Conservation (phyloP, 92 coral and sea anemone genomes). For the Porites cylindrica region DNA sequence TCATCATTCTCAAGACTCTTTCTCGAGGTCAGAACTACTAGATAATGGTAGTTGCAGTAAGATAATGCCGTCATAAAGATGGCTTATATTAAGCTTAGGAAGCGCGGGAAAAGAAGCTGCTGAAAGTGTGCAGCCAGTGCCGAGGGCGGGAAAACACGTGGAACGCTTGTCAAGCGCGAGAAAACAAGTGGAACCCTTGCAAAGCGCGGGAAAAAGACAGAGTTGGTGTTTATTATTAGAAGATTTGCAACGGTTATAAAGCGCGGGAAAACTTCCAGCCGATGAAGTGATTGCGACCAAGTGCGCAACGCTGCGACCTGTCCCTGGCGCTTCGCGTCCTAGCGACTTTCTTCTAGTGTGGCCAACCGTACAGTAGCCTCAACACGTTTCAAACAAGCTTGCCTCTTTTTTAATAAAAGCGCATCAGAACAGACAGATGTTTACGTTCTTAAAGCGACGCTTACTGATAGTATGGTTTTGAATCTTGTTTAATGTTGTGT, state of each 20-base stretch:
- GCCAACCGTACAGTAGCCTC: not conserved
- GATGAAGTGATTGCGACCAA: not conserved
- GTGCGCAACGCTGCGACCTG: not conserved
- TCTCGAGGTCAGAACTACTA: constrained; percentile 75
- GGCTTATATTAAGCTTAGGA: not conserved
- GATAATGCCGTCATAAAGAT: not conserved
- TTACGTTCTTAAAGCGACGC: too few species aligned
- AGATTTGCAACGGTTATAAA: not conserved
- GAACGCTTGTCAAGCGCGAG: not conserved
- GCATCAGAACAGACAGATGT: not conserved
- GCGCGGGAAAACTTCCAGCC: not conserved
- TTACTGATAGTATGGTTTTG: not conserved
- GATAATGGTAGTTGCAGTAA: not conserved
- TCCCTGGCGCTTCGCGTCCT: too few species aligned
- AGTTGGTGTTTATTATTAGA: not conserved
- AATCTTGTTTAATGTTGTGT: not conserved
- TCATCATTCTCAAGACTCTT: constrained; percentile 90
- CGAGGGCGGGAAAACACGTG: not conserved
- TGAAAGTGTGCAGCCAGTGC: not conserved
- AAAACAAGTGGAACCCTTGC: not conserved
- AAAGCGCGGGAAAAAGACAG: not conserved
- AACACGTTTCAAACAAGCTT: too few species aligned
- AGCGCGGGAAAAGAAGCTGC: not conserved
- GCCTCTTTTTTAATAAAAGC: too few species aligned
- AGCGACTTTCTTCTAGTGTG: not conserved